Evolutionary conservation across 2,797 vertebrate genomes (phyloP).

Genomic region (Bufotes viridis): DNA sequence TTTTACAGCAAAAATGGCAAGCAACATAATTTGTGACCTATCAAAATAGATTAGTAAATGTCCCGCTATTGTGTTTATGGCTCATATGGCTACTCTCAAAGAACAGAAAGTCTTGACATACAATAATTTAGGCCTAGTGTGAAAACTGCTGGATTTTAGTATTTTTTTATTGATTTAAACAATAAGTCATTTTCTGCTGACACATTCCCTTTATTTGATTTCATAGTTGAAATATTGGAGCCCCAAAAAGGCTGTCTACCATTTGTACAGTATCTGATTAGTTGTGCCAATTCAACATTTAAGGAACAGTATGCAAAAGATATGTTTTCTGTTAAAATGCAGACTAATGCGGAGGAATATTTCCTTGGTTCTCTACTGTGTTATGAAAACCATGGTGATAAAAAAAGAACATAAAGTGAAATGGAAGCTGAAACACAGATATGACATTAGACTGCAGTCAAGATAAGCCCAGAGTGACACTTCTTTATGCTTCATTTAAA

Average conservation of each 20-base stretch:
- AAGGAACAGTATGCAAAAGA: neutral
- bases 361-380: slow-evolving; percentile 1
- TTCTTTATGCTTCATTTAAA: slow-evolving; percentile 58
- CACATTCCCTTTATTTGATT: too few relatives aligned
- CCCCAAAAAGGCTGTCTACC: neutral
- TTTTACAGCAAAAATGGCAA: too few relatives aligned
- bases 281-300: neutral
- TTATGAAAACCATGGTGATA: slow-evolving; percentile 40
- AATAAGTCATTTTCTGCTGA: too few relatives aligned
- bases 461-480: slow-evolving; percentile 51
- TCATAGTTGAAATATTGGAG: neutral
- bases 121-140: too few relatives aligned
- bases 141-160: too few relatives aligned
- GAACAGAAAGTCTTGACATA: too few relatives aligned
- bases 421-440: slow-evolving; percentile 53
- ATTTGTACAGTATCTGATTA: neutral
- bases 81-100: too few relatives aligned
- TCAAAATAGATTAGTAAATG: too few relatives aligned
- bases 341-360: slow-evolving; percentile 16
- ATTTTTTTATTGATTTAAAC: too few relatives aligned
- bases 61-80: too few relatives aligned
- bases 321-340: slow-evolving; percentile 2
- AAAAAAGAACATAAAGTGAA: slow-evolving; percentile 53
- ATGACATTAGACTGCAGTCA: slow-evolving; percentile 19
- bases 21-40: too few relatives aligned